Evolutionary conservation across 2,113 vertebrate species (phyloP).

Genomic region (Zapus hudsonius): DNA sequence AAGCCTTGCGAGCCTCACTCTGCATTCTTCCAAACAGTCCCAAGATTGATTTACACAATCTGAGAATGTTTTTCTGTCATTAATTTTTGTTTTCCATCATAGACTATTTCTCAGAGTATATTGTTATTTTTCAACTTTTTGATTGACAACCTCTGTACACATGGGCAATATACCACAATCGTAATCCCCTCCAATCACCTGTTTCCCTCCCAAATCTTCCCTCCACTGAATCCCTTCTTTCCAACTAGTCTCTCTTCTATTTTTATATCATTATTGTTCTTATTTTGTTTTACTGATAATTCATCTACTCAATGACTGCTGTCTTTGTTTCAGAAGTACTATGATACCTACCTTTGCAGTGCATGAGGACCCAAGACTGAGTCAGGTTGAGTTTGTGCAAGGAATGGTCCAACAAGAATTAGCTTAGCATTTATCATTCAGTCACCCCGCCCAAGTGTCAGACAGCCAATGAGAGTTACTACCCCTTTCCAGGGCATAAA

Average conservation of each 20-base stretch:
- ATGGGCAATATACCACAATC: too few relatives aligned
- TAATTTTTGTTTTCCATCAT: not conserved
- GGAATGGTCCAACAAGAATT: not conserved
- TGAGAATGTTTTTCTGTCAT: not conserved
- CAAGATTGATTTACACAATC: not conserved
- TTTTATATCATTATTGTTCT: too few relatives aligned
- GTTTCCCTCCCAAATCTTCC: too few relatives aligned
- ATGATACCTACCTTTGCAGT: not conserved
- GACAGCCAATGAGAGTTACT: not conserved
- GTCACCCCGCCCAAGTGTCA: not conserved
- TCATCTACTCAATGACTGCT: not conserved
- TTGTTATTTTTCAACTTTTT: too few relatives aligned
- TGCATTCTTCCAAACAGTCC: not conserved
- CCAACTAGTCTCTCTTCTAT: too few relatives aligned
- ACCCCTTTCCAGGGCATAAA: not conserved
- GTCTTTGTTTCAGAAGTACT: not conserved
- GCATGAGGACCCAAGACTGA: too few relatives aligned
- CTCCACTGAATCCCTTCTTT: too few relatives aligned
- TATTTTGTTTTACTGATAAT: not conserved
- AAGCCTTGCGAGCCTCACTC: not conserved
- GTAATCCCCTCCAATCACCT: too few relatives aligned
- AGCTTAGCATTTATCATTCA: not conserved
- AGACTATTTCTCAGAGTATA: not conserved
- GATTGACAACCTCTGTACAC: too few relatives aligned
- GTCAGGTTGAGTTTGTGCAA: not conserved